These are phyloP conservation scores for Sclerurus mexicanus DNA, from an alignment of 2,113 vertebrate species.

Conservation along the genomic window DNA sequence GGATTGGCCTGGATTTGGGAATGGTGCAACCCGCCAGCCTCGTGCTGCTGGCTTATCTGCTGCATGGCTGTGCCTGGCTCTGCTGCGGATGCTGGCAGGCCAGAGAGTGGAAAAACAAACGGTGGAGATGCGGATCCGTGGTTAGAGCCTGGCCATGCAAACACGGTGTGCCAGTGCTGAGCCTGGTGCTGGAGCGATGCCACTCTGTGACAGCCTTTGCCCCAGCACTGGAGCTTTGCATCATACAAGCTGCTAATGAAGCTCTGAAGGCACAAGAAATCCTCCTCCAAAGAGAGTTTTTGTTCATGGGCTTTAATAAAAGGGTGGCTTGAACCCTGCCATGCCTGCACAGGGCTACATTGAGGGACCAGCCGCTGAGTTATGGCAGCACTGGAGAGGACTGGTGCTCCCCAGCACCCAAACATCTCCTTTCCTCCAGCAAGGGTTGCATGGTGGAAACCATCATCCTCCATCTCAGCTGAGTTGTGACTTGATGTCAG, in stretches of 20 bases:
- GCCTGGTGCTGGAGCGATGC: accelerated
- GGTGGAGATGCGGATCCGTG: accelerated
- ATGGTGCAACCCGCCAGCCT: accelerated
- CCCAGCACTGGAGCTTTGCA: not conserved
- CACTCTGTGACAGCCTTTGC: not conserved
- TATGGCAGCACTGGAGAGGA: not conserved
- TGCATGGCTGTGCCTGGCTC: not conserved
- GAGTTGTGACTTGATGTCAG: not conserved
- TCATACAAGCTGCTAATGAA: not conserved
- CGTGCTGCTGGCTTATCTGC: not conserved
- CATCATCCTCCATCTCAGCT: not conserved
- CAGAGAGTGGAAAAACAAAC: slow-evolving; percentile 40
- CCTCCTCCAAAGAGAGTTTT: not conserved
- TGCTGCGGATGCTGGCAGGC: not conserved
- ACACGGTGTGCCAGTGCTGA: accelerated
- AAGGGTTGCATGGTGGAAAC: not conserved
- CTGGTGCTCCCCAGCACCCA: not conserved
- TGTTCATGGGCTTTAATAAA: not conserved
- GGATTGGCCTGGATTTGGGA: not conserved
- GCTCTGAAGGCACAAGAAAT: not conserved
- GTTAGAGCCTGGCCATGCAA: not conserved
- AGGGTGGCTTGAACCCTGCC: not conserved
- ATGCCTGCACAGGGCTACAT: accelerated
- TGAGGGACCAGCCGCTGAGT: not conserved
- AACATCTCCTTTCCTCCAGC: not conserved